phyloP scores from a whole-genome alignment of 2,888 invertebrate species.

The Ormyrus labotus region DNA sequence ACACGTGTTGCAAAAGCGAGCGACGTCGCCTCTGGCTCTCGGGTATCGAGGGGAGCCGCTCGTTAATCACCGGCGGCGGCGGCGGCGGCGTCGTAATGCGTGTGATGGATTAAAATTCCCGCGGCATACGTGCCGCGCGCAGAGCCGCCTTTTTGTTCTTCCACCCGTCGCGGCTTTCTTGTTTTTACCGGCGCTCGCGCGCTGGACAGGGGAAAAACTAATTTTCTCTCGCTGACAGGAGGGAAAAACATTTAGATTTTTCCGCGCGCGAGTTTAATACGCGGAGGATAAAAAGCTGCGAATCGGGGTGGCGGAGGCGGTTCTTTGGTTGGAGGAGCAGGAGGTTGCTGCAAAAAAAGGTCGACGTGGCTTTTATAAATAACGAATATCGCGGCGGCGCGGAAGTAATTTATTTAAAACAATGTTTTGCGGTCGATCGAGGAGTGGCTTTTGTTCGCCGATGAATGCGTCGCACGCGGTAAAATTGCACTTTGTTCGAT shows the following conservation, averaged over 20 bases:
- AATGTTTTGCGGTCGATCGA: too few relatives aligned
- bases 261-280: too few relatives aligned
- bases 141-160: too few relatives aligned
- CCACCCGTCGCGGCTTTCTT: background rate
- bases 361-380: too few relatives aligned
- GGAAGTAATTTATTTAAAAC: background rate
- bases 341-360: too few relatives aligned
- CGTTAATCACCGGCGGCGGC: constrained; percentile 60
- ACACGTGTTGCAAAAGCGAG: constrained; percentile 11
- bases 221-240: constrained; percentile 42
- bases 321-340: too few relatives aligned
- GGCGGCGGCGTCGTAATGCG: constrained; percentile 38
- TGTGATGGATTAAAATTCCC: constrained; percentile 63
- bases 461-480: too few relatives aligned
- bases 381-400: background rate
- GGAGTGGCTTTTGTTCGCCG: too few relatives aligned
- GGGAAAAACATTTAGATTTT: too few relatives aligned
- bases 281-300: too few relatives aligned
- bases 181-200: background rate
- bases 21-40: background rate
- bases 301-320: too few relatives aligned
- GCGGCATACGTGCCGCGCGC: background rate
- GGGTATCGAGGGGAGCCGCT: constrained; percentile 25
- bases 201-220: constrained; percentile 35
- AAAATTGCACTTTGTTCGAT: too few relatives aligned